Base-by-base conservation (phyloP, 2,888 invertebrate species). In the Dioctria linearis region DNA sequence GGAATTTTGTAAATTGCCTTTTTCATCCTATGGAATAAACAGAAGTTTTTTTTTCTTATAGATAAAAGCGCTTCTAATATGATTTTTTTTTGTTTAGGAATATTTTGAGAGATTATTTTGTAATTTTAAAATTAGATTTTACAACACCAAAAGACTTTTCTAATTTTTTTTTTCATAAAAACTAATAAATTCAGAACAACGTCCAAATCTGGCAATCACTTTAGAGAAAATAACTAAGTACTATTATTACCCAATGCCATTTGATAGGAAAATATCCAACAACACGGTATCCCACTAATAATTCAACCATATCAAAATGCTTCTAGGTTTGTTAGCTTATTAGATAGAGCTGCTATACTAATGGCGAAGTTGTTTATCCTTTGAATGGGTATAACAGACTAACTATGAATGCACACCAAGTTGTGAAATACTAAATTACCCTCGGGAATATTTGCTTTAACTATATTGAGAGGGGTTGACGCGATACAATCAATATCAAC, bases 1-100 rank as follows among this genome's bases (percentile, higher is more conserved):
- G 67, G 83, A 76, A 78, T 80, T 82, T 37, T 83, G 83, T 8
- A 82, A 75, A 69, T 82, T 81, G 37, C 69, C 63, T 80, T 79
- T 82, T 42, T 82, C 82, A 69, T 83, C 82, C 76, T 82, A 75
- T 75, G 82, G 63, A 42, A 80, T 25, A 81, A 39, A 54, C 51
- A 71, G 25, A 63, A 54, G 37, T 49, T 67, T 25, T 25, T 25
- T 25, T 25, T 25, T 25, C 25, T 25, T 25, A 25, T 25, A 1
- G 42, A 71, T 42, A 78, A 66, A 78, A 8, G 6, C 49, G 25
- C 25, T 25, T 25, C 25, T 25, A 25, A 25, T 25, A 25, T 25
- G 25, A 25, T 25, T 25, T 25, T 2, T 25, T 25, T 25, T 25
- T n/a, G n/a, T n/a, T n/a, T 25, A 25, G 54, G 37, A 13, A 42